Base-by-base conservation (phyloP, 1,140 invertebrate species). In the Carposina sasakii region DNA sequence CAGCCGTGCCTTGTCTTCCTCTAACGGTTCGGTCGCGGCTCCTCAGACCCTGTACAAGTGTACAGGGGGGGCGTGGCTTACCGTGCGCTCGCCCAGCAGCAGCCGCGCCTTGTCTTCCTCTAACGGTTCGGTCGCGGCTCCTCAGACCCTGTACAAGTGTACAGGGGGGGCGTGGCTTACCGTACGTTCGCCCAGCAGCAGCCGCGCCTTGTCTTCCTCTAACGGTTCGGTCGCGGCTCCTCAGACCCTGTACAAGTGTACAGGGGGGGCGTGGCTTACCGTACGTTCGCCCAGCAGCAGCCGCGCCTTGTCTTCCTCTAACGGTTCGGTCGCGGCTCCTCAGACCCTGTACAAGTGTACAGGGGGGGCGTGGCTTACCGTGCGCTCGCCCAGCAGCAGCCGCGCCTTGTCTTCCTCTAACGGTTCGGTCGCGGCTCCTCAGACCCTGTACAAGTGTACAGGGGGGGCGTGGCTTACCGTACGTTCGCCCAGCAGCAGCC, bases 81-180 rank as follows among this genome's bases (percentile, higher is more conserved):
- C 62, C 76, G 76, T 81, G 12, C 88, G 81, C 55, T 90, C 89
- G 36, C 97, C 97, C 43, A 99, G 90, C 19, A 98, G 79, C 85
- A 99, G 92, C 58, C 94, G 90, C 3, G 95, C 96, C 79, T 98
- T 98, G 68, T 98, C 96, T 76, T 98, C 95, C 76, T 98, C 96
- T 53, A 95, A 93, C 1, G 95, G 95, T 64, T 93, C 93, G 0
- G 89, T 88, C 4, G 89, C 88, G 13, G 89, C 88, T 1, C 89
- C 88, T 46, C 90, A 89, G n/a, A 88, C 88, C 30, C 90, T 70
- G 72, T 92, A 90, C 58, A 96, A 92, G 83, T 96, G 94, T 28
- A 99, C n/a, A n/a, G n/a, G n/a, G n/a, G n/a, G n/a, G n/a, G n/a
- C n/a, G n/a, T n/a, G n/a, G n/a, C 88, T 75, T 75, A 83, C 62